phyloP scores from a whole-genome alignment of 2,113 vertebrate species.

The Leptodactylus fuscus region DNA sequence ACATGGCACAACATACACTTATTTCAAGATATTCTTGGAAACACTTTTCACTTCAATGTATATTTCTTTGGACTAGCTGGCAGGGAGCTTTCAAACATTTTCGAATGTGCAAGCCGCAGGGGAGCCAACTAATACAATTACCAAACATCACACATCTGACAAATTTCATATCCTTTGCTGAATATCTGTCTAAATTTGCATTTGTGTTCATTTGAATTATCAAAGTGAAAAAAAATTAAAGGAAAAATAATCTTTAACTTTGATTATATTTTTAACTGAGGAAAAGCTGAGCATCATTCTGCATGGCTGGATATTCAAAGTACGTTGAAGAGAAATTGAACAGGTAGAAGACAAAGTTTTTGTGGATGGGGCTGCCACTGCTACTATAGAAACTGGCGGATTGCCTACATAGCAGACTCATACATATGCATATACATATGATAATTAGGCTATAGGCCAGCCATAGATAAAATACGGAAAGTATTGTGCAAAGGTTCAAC shows the following conservation, averaged over 20 bases:
- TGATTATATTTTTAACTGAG: constrained; percentile 37
- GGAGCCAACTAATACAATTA: constrained; percentile 32
- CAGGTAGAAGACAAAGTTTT: background rate
- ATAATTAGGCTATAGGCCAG: no score
- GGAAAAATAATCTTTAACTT: background rate
- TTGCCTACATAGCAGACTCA: no score
- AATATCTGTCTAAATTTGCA: constrained; percentile 28
- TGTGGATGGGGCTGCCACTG: background rate
- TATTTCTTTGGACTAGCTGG: background rate
- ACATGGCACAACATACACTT: background rate
- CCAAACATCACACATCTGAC: constrained; percentile 26
- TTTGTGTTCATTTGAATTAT: constrained; percentile 22
- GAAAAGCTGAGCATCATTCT: constrained; percentile 10
- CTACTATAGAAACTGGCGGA: no score
- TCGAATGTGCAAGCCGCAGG: constrained; percentile 3
- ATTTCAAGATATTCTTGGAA: constrained; percentile 29
- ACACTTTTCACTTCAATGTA: constrained; percentile 24
- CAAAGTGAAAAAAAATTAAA: background rate
- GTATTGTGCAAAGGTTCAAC: no score
- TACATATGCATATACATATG: no score
- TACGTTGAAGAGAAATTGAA: background rate
- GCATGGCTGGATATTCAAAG: background rate
- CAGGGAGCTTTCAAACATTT: constrained; percentile 11
- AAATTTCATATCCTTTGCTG: constrained; percentile 18
- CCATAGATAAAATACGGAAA: no score